Base-by-base conservation (phyloP, 2,797 vertebrate genomes). In the Alfaro cultratus region DNA sequence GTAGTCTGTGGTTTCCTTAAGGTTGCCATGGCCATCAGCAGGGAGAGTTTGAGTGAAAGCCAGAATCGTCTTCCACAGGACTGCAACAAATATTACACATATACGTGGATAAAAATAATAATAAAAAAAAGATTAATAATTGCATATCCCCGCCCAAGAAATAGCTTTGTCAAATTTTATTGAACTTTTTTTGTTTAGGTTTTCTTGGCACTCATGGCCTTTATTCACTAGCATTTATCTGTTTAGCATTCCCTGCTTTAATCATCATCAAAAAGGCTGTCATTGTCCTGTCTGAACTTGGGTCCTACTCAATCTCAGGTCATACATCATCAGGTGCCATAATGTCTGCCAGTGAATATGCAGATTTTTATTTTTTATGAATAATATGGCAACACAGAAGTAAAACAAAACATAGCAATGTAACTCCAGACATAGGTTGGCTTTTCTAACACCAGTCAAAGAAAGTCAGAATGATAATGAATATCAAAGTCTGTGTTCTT, bases 1-100 rank as follows among this genome's bases (percentile, higher is more conserved):
- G 0, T 21, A 64, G 90, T 82, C 83, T 81, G 87, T 68, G 87
- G 84, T 90, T 71, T 60, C 86, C 80, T 86, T 80, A 86, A 87
- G 86, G 83, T 77, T 83, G 49, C 76, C 67, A 83, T 21, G 45
- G 78, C 77, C 73, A 73, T n/a, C 81, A 80, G 74, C 83, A 21
- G 46, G 29, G 80, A 39, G 75, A 73, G 81, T 87, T 80, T 80
- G 43, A 75, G 26, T 39, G 31, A 13, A 67, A 51, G 64, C 13
- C 13, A 73, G 62, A 13, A 74, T 43, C 62, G 39, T 73, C 79
- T 49, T 34, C 26, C 53, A 81, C 46, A 78, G 21, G 79, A 75
- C 75, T 79, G 78, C 47, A 76, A 36, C 16, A 11, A 51, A 51
- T 10, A 23, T 36, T 67, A 23, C 18, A 10, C 29, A 39, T 39